A percentile compares a stretch with the other conserved stretches of the same genome.
These are phyloP conservation scores for Carabus problematicus DNA, from an alignment of 2,888 invertebrate genomes.

Conservation along the genomic window DNA sequence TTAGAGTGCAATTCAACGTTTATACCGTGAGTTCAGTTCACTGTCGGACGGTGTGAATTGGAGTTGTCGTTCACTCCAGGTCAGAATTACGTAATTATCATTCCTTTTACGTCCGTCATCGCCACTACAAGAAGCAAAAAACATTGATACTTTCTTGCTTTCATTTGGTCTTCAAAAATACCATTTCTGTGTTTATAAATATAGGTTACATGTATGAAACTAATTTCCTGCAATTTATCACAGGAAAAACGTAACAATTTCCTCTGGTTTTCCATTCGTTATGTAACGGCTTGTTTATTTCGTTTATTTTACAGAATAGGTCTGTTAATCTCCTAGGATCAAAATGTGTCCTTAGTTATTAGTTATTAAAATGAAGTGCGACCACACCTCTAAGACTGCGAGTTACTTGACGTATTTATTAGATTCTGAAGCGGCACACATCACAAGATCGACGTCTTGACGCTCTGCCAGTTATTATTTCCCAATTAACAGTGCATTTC, in stretches of 20 bases:
- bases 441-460: slow-evolving; percentile 19
- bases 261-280: too few relatives aligned
- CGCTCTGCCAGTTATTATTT: slow-evolving; percentile 38
- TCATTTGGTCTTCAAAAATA: too few relatives aligned
- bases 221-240: too few relatives aligned
- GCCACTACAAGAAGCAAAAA: neutral
- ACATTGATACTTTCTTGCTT: too few relatives aligned
- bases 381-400: neutral
- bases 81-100: slow-evolving; percentile 16
- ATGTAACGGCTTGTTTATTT: too few relatives aligned
- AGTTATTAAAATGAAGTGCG: too few relatives aligned
- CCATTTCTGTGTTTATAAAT: too few relatives aligned
- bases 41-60: slow-evolving; percentile 8
- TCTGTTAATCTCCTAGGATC: too few relatives aligned
- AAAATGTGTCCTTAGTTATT: too few relatives aligned
- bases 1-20: slow-evolving; percentile 20
- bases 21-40: slow-evolving; percentile 11
- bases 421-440: slow-evolving; percentile 1
- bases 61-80: slow-evolving; percentile 8
- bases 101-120: neutral
- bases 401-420: neutral
- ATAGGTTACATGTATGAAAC: too few relatives aligned
- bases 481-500: slow-evolving; percentile 41
- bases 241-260: too few relatives aligned
- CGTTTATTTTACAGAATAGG: too few relatives aligned